phyloP scores from a whole-genome alignment of 2,888 invertebrate species.

The Watsonalla cultraria region DNA sequence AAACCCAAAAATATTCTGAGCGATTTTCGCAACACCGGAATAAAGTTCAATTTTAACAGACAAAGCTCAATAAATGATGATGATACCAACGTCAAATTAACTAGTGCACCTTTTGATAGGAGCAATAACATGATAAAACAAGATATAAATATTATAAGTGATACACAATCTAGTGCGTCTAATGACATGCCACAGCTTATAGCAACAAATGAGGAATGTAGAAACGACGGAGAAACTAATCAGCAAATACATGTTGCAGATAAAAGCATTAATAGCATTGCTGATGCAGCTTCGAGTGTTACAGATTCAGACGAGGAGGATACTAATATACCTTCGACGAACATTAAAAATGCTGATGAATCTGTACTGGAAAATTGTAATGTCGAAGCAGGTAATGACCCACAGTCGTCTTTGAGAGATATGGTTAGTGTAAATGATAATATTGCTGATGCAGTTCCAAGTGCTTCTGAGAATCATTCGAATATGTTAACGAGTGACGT shows the following conservation, averaged over 20 bases:
- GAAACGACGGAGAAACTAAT: constrained; percentile 4
- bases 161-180: constrained; percentile 19
- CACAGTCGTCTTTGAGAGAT: neutral
- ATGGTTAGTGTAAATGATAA: constrained; percentile 6
- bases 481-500: neutral
- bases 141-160: constrained; percentile 1
- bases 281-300: no score
- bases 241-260: neutral
- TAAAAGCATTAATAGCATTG: neutral
- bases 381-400: neutral
- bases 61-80: neutral
- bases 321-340: no score
- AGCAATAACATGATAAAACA: neutral
- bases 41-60: constrained; percentile 4
- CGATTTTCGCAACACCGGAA: constrained; percentile 2
- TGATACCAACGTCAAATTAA: neutral
- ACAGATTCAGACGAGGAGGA: no score
- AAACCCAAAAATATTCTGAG: neutral
- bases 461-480: constrained; percentile 12
- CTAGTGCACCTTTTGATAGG: constrained; percentile 1
- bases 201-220: constrained; percentile 1
- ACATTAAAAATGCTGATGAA: no score
- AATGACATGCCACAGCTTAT: constrained; percentile 6
- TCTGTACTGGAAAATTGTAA: neutral
- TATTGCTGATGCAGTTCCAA: constrained; percentile 20